Conservation (phyloP, 2,888 invertebrate species). For the Sinhomidia bicolor region DNA sequence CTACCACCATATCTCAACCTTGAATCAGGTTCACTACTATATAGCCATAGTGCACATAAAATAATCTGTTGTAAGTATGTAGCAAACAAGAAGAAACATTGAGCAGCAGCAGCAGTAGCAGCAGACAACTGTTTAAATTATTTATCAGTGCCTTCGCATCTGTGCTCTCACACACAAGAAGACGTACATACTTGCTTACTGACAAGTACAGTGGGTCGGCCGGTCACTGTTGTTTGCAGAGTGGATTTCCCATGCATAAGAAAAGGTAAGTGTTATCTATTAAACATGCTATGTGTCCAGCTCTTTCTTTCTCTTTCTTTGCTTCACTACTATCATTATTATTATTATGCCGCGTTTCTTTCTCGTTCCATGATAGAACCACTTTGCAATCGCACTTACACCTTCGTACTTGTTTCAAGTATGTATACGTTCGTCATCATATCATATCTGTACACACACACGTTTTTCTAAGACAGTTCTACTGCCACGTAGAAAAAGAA, state of each 20-base stretch:
- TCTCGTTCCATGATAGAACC: background rate
- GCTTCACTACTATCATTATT: too few species aligned
- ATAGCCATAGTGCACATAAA: background rate
- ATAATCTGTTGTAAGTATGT: too few species aligned
- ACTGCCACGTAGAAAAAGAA: background rate
- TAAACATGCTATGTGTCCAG: background rate
- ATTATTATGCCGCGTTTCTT: background rate
- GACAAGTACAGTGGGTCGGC: background rate
- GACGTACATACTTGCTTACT: too few species aligned
- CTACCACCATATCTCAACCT: slow-evolving; percentile 52
- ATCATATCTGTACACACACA: background rate
- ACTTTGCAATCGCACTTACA: background rate
- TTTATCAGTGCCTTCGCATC: slow-evolving; percentile 2
- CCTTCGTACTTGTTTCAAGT: too few species aligned
- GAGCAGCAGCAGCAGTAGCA: background rate
- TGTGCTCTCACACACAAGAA: too few species aligned
- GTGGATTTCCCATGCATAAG: background rate
- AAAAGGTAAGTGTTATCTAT: slow-evolving; percentile 10
- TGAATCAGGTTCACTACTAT: background rate
- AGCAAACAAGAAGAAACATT: background rate
- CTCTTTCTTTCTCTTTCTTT: background rate
- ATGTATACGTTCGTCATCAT: background rate
- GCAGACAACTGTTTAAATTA: slow-evolving; percentile 49
- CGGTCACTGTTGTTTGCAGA: background rate
- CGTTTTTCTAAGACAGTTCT: background rate